phyloP scores from a whole-genome alignment of 2,797 vertebrate species.

The Setipinna tenuifilis region DNA sequence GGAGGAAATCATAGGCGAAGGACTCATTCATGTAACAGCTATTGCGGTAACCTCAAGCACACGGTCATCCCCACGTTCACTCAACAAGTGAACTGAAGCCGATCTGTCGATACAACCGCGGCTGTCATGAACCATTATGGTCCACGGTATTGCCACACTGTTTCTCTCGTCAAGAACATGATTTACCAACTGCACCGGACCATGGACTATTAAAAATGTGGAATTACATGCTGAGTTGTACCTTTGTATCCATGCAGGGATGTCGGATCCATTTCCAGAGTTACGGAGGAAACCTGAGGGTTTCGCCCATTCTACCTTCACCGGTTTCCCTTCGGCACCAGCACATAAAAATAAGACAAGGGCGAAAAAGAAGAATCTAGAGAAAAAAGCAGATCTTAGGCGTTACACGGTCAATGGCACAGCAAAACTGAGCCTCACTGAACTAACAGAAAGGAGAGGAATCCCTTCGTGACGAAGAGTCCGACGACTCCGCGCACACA shows the following conservation, averaged over 20 bases:
- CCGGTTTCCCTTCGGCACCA: conserved; percentile 44
- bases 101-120: conserved; percentile 27
- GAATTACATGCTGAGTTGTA: conserved; percentile 54
- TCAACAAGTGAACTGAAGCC: conserved; percentile 65
- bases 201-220: not conserved
- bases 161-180: not conserved
- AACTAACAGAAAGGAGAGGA: not conserved
- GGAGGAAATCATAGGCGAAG: not conserved
- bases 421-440: not conserved
- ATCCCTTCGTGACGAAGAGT: conserved; percentile 21
- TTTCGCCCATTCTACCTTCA: conserved; percentile 63
- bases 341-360: conserved; percentile 47
- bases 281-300: conserved; percentile 56
- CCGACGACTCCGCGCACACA: conserved; percentile 47
- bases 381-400: not conserved
- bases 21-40: conserved; percentile 25
- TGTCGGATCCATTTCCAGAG: conserved; percentile 67
- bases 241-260: conserved; percentile 65
- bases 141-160: not conserved
- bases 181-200: not conserved
- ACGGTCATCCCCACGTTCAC: conserved; percentile 42
- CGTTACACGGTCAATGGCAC: not conserved
- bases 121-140: conserved; percentile 32
- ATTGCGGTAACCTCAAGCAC: conserved; percentile 48
- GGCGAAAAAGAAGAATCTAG: not conserved